phyloP scores from a whole-genome alignment of 1,140 invertebrate species.

The Aphis gossypii region DNA sequence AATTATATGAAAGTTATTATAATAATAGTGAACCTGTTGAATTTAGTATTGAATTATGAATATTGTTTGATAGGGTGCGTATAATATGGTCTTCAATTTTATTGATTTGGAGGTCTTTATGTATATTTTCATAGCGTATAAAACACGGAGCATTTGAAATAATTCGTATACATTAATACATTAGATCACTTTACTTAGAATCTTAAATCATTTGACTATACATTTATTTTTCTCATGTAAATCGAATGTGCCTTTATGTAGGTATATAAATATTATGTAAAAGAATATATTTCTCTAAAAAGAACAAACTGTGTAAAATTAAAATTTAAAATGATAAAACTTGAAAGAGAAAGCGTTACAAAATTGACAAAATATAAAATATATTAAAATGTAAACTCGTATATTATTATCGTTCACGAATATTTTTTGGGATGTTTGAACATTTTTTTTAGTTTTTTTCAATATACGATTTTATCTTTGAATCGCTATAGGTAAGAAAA shows the following conservation, averaged over 20 bases:
- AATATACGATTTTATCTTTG: neutral
- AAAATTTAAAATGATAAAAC: neutral
- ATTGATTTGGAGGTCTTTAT: too few relatives aligned
- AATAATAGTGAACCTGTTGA: too few relatives aligned
- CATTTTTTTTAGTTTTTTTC: neutral
- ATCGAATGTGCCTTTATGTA: neutral
- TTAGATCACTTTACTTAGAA: neutral
- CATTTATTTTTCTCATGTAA: neutral
- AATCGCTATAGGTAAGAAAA: neutral
- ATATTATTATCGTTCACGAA: neutral
- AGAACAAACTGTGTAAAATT: neutral
- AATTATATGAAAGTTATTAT: too few relatives aligned
- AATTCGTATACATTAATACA: too few relatives aligned
- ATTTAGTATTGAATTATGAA: too few relatives aligned
- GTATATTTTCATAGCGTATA: too few relatives aligned
- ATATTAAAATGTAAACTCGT: neutral
- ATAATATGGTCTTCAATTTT: too few relatives aligned
- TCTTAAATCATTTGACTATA: neutral
- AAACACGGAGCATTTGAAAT: too few relatives aligned
- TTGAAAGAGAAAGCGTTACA: neutral
- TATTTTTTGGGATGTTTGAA: neutral
- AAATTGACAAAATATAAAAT: constrained; percentile 15
- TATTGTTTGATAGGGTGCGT: too few relatives aligned
- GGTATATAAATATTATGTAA: neutral
- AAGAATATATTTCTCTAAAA: neutral